These are phyloP conservation scores for Epinephelus coioides DNA, from an alignment of 2,797 vertebrate genomes.

Conservation along the genomic window DNA sequence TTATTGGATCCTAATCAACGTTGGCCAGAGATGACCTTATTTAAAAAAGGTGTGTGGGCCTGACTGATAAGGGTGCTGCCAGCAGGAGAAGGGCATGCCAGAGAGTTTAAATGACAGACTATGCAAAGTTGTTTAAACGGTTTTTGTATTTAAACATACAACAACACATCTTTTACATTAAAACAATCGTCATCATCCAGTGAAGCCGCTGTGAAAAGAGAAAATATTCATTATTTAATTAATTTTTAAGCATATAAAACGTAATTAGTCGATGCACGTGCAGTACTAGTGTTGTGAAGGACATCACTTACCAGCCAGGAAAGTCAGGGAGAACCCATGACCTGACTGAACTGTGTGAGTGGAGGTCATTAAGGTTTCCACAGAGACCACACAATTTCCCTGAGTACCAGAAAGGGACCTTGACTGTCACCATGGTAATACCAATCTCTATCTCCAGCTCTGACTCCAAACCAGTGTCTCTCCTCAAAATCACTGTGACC, in stretches of 20 bases:
- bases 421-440: slow-evolving; percentile 34
- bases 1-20: not conserved
- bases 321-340: slow-evolving; percentile 48
- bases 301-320: slow-evolving; percentile 33
- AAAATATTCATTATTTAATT: not conserved
- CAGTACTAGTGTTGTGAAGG: not conserved
- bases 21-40: slow-evolving; percentile 10
- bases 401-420: slow-evolving; percentile 35
- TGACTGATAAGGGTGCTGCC: not conserved
- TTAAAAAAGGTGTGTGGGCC: slow-evolving; percentile 10
- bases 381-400: slow-evolving; percentile 59
- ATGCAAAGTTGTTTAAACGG: not conserved
- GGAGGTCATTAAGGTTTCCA: slow-evolving; percentile 49
- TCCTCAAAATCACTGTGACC: slow-evolving; percentile 36
- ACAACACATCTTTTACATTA: not conserved
- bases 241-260: not conserved
- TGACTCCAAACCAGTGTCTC: slow-evolving; percentile 36
- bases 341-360: slow-evolving; percentile 12
- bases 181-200: slow-evolving; percentile 14
- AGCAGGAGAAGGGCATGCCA: not conserved
- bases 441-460: slow-evolving; percentile 52
- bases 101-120: not conserved
- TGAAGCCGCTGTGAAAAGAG: slow-evolving; percentile 34
- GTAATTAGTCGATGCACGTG: not conserved
- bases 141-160: slow-evolving; percentile 30